Conservation (phyloP, 2,888 invertebrate genomes). For the Stegana nigrithorax region DNA sequence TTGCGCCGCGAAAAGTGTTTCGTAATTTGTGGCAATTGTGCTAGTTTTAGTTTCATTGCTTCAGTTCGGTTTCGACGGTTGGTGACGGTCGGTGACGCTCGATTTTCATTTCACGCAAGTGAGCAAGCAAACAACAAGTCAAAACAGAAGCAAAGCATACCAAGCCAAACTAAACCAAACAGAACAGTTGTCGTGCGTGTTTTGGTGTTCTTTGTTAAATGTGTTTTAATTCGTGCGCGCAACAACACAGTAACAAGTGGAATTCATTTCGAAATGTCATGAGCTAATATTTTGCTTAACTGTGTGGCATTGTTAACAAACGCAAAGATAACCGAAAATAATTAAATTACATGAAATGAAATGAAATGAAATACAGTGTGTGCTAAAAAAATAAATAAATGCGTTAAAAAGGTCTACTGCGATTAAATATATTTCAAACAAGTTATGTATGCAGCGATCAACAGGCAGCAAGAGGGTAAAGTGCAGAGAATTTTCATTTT, state of each 20-base stretch:
- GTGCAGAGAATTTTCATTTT: constrained; percentile 18
- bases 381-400: background rate
- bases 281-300: no score
- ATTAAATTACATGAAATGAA: no score
- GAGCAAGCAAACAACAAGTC: no score
- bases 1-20: constrained; percentile 54
- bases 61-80: no score
- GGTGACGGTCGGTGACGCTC: no score
- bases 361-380: background rate
- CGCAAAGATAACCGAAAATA: background rate
- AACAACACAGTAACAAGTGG: constrained; percentile 24
- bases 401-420: no score
- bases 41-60: constrained; percentile 50
- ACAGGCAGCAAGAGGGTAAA: constrained; percentile 18
- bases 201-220: no score
- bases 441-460: constrained; percentile 48
- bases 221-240: no score
- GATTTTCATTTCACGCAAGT: no score
- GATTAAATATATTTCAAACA: constrained; percentile 37
- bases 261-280: constrained; percentile 32
- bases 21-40: constrained; percentile 54
- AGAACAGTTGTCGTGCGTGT: no score
- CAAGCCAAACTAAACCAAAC: no score
- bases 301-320: background rate
- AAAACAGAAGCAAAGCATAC: no score